Base-by-base conservation (phyloP, 2,113 vertebrate species). In the Callorhinus ursinus region DNA sequence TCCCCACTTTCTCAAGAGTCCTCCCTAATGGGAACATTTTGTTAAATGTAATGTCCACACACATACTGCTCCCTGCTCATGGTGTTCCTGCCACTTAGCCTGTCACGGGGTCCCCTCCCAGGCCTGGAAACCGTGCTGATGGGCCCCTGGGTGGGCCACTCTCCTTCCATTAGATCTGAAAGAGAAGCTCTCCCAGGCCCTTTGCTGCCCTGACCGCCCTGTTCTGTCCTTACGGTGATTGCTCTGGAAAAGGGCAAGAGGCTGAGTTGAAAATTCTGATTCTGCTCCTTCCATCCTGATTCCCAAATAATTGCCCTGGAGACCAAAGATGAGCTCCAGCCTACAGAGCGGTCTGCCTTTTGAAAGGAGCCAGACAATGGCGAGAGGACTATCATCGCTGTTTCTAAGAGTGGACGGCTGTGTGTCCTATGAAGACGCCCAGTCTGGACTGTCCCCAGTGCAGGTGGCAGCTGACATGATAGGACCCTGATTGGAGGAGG, bases 401-500 rank as follows among this genome's bases (percentile, higher is more conserved):
- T 82, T 31, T 46, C 81, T 21, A 21, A 57, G 19, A 65, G 51
- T 1, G 8, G 13, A 26, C 1, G 8, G 39, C n/a, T 51, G 71
- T 65, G 31, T 86, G 74, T 85, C 88, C 72, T 82, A 15, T 26
- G 55, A 36, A 88, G 71, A 61, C 86, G 71, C 80, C 57, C 65
- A 26, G 61, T 39, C 86, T 18, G 49, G 96, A 91, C 63, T 18
- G 77, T 71, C 63, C 71, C 61, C 15, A 11, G 96, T 69, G 85
- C 88, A 84, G 72, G 76, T 18, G 57, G 2, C 2, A 4, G 88
- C 96, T 97, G 94, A 81, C 59, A 76, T 77, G 91, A 95, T 9
- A 33, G 90, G 76, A 91, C 93, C 51, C 31, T 76, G 96, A 90
- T 72, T 96, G 88, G 72, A 97, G 96, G 98, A 97, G 59, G 89